phyloP scores from a whole-genome alignment of 2,888 invertebrate species.

The Empis livida region DNA sequence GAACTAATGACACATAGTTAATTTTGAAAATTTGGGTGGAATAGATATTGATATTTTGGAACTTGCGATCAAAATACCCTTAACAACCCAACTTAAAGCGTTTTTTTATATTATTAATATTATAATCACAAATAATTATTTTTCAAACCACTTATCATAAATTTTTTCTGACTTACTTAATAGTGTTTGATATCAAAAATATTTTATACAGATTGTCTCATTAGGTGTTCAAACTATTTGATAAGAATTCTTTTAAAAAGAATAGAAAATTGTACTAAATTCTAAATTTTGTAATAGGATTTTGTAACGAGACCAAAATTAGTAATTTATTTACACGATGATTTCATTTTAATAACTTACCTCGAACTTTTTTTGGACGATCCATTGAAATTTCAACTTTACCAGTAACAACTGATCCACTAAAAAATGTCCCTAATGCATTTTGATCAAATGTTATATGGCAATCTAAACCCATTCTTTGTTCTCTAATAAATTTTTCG shows the following conservation, averaged over 20 bases:
- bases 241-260: too few species aligned
- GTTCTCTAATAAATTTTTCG: too few species aligned
- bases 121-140: neutral
- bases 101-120: too few species aligned
- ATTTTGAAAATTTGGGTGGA: too few species aligned
- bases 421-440: slow-evolving; percentile 29
- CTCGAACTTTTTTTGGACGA: slow-evolving; percentile 27
- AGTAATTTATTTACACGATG: too few species aligned
- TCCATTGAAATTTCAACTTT: slow-evolving; percentile 26
- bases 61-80: too few species aligned
- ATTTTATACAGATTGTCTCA: neutral
- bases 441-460: neutral
- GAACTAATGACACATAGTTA: too few species aligned
- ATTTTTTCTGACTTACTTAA: neutral
- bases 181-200: neutral
- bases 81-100: too few species aligned
- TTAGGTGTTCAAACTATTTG: neutral
- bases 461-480: neutral
- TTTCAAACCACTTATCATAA: neutral
- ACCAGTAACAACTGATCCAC: slow-evolving; percentile 29
- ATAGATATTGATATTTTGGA: too few species aligned
- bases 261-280: too few species aligned
- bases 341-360: slow-evolving; percentile 19
- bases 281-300: too few species aligned
- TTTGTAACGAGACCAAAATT: too few species aligned